These are phyloP conservation scores for Tinamus guttatus DNA, from an alignment of 2,113 vertebrate genomes.

Conservation along the genomic window DNA sequence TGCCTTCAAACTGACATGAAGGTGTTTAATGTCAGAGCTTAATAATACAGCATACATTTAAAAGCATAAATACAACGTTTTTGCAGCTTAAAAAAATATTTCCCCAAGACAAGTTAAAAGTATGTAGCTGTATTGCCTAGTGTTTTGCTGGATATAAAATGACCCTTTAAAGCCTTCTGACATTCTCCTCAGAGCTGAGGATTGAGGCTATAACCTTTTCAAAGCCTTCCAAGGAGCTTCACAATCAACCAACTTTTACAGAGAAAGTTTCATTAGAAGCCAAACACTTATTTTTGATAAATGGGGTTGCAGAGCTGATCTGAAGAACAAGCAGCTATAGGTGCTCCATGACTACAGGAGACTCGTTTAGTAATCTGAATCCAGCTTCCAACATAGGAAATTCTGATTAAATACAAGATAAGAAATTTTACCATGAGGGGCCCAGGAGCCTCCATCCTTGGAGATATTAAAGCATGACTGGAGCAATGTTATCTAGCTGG, in stretches of 20 bases:
- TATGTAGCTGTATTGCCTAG: background rate
- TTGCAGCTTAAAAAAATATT: slow-evolving; percentile 63
- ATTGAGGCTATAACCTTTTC: slow-evolving; percentile 70
- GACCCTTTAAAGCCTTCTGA: slow-evolving; percentile 66
- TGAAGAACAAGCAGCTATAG: background rate
- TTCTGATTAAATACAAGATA: background rate
- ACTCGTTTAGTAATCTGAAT: background rate
- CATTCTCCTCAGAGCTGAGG: slow-evolving; percentile 59
- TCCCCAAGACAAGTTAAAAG: slow-evolving; percentile 51
- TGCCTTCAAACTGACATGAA: slow-evolving; percentile 27
- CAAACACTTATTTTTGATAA: slow-evolving; percentile 11
- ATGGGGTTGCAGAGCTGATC: background rate
- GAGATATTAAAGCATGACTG: background rate
- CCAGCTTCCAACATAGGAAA: background rate
- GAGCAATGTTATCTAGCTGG: background rate
- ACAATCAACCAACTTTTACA: background rate
- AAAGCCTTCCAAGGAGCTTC: slow-evolving; percentile 56
- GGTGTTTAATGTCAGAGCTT: slow-evolving; percentile 73
- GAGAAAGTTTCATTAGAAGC: slow-evolving; percentile 46
- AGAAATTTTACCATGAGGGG: accelerated
- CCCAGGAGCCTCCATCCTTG: background rate
- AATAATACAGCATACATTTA: slow-evolving; percentile 67
- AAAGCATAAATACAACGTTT: slow-evolving; percentile 67
- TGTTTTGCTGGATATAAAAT: slow-evolving; percentile 58
- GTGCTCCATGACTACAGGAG: background rate